These are phyloP conservation scores for Euphydryas editha DNA, from an alignment of 2,888 invertebrate species.

Conservation along the genomic window DNA sequence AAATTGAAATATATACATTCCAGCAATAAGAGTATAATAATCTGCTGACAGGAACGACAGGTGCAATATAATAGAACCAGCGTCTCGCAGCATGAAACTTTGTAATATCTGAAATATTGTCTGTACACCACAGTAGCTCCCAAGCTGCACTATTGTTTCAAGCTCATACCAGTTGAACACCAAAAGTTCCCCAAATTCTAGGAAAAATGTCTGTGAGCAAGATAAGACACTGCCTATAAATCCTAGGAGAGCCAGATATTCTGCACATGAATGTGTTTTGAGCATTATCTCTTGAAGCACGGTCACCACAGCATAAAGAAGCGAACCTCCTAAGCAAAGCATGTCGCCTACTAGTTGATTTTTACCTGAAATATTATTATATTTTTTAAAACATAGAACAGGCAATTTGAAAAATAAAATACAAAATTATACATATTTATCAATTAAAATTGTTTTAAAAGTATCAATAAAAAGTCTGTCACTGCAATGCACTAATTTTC, in stretches of 20 bases:
- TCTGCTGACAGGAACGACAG: slow-evolving; percentile 92
- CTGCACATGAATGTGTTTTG: slow-evolving; percentile 89
- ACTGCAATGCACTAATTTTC: too few species aligned
- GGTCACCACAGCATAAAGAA: slow-evolving; percentile 91
- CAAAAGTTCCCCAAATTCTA: slow-evolving; percentile 88
- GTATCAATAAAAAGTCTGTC: too few species aligned
- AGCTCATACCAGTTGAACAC: slow-evolving; percentile 88
- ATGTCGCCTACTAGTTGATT: slow-evolving; percentile 92
- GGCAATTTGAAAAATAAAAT: neutral
- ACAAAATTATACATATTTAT: neutral
- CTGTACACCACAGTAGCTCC: slow-evolving; percentile 87
- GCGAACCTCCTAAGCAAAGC: slow-evolving; percentile 90
- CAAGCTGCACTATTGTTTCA: slow-evolving; percentile 84
- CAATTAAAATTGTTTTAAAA: too few species aligned
- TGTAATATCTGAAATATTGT: slow-evolving; percentile 90
- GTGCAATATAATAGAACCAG: slow-evolving; percentile 92
- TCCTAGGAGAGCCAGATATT: slow-evolving; percentile 92
- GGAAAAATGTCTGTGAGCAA: slow-evolving; percentile 90
- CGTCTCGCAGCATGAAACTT: slow-evolving; percentile 88
- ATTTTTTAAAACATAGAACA: neutral
- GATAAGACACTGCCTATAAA: slow-evolving; percentile 91
- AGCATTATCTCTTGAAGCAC: slow-evolving; percentile 92
- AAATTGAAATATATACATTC: slow-evolving; percentile 91
- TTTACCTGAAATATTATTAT: slow-evolving; percentile 82
- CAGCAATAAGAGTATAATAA: slow-evolving; percentile 92